phyloP scores from a whole-genome alignment of 2,797 vertebrate species.

The Sylvilagus floridanus region DNA sequence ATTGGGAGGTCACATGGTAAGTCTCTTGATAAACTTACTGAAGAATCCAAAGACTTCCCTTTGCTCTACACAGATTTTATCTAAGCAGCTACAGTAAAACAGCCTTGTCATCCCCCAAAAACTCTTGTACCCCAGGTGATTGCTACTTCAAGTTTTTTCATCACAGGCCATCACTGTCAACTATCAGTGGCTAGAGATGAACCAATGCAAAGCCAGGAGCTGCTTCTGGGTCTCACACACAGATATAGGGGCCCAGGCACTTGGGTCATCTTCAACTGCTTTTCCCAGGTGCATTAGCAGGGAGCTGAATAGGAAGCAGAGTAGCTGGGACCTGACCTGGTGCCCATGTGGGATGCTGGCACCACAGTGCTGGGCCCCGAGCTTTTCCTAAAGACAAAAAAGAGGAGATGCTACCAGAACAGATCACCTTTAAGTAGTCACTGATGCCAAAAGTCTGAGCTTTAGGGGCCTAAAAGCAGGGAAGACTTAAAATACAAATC shows the following conservation, averaged over 20 bases:
- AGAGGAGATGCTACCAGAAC: not conserved
- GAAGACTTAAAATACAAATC: conserved; percentile 73
- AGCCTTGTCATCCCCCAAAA: not conserved
- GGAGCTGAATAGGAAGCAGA: no score
- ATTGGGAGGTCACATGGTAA: not conserved
- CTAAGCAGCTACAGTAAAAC: not conserved
- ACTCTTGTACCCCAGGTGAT: not conserved
- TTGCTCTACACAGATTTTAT: conserved; percentile 23
- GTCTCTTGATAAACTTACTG: conserved; percentile 4
- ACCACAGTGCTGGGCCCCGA: no score
- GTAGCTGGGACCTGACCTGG: not conserved
- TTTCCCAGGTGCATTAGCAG: no score
- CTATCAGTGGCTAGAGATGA: not conserved
- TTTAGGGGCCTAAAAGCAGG: conserved; percentile 9
- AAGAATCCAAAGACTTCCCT: conserved; percentile 12
- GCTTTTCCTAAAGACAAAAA: not conserved
- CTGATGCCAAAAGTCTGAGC: conserved; percentile 5
- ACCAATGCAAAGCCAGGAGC: no score
- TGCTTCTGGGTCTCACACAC: no score
- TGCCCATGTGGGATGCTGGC: not conserved
- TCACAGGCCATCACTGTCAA: conserved; percentile 4
- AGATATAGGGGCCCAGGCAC: no score
- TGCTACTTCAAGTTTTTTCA: conserved; percentile 9
- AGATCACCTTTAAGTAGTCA: conserved; percentile 51
- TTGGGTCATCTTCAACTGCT: no score